These are phyloP conservation scores for Ceratothoa steindachneri DNA, from an alignment of 2,888 invertebrate species.

Conservation along the genomic window DNA sequence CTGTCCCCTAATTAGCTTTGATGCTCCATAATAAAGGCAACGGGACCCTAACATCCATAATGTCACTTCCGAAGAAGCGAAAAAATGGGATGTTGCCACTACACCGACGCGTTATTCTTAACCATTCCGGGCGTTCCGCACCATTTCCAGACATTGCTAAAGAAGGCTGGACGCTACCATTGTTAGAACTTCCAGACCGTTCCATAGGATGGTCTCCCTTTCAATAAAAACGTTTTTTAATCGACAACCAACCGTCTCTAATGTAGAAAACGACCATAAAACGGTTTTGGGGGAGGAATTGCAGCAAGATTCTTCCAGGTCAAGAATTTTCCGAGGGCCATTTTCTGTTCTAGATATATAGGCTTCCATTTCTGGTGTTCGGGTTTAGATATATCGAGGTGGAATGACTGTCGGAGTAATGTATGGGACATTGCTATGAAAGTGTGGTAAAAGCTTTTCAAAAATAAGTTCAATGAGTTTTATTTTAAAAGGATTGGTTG, in stretches of 20 bases:
- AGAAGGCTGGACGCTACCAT: background rate
- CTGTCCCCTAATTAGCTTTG: background rate
- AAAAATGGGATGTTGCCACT: background rate
- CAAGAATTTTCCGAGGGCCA: background rate
- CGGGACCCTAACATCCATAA: background rate
- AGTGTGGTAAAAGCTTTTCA: no score
- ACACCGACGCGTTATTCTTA: background rate
- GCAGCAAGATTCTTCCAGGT: background rate
- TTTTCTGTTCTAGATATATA: no score
- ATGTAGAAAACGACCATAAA: background rate
- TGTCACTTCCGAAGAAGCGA: no score
- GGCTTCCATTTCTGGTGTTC: background rate
- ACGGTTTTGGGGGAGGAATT: background rate
- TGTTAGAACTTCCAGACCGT: background rate
- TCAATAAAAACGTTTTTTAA: slow-evolving; percentile 8
- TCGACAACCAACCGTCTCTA: background rate
- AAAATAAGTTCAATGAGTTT: no score
- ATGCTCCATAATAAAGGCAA: background rate
- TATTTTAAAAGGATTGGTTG: no score
- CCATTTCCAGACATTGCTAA: slow-evolving; percentile 8
- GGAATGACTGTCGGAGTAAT: no score
- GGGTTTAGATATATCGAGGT: background rate
- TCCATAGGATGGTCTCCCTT: background rate
- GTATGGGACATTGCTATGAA: no score
- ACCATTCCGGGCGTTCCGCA: background rate